A percentile compares a stretch with the other conserved stretches of the same genome.
phyloP scores from a whole-genome alignment of 2,888 invertebrate genomes.

The Nasonia oneida region DNA sequence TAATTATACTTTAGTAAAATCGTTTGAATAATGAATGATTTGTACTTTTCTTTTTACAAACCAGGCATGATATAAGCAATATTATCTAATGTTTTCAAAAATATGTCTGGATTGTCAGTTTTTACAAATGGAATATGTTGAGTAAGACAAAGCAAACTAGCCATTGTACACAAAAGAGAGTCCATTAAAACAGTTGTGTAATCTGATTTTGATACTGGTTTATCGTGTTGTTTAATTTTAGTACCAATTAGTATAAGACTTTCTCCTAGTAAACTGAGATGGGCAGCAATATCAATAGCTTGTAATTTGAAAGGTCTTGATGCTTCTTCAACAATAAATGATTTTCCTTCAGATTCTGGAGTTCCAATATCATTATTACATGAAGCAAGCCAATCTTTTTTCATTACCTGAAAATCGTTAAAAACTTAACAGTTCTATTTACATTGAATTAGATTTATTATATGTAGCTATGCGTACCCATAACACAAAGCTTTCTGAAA shows the following conservation, averaged over 20 bases:
- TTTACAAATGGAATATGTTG: slow-evolving; percentile 87
- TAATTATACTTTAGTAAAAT: too few species aligned
- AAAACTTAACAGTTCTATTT: slow-evolving; percentile 10
- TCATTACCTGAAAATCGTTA: slow-evolving; percentile 38
- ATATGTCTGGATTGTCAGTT: slow-evolving; percentile 79
- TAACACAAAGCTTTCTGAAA: slow-evolving; percentile 74
- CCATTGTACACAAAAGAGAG: slow-evolving; percentile 94
- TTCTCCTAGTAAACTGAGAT: slow-evolving; percentile 94
- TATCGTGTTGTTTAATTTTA: slow-evolving; percentile 95
- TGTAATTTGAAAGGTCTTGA: slow-evolving; percentile 82
- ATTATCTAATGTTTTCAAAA: slow-evolving; percentile 90
- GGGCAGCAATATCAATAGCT: slow-evolving; percentile 94
- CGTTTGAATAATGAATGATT: too few species aligned
- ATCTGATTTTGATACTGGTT: slow-evolving; percentile 97
- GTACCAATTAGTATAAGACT: slow-evolving; percentile 97
- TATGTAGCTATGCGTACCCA: slow-evolving; percentile 64
- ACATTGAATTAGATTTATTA: background rate
- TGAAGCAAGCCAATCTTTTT: slow-evolving; percentile 44
- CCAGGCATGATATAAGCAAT: slow-evolving; percentile 91
- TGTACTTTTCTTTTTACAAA: slow-evolving; percentile 66
- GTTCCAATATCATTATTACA: slow-evolving; percentile 16
- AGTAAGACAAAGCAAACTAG: slow-evolving; percentile 92
- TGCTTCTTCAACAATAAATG: slow-evolving; percentile 67
- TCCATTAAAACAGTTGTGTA: slow-evolving; percentile 95
- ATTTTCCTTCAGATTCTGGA: background rate